phyloP scores from a whole-genome alignment of 2,113 vertebrate genomes.

The Corythornis cristatus region DNA sequence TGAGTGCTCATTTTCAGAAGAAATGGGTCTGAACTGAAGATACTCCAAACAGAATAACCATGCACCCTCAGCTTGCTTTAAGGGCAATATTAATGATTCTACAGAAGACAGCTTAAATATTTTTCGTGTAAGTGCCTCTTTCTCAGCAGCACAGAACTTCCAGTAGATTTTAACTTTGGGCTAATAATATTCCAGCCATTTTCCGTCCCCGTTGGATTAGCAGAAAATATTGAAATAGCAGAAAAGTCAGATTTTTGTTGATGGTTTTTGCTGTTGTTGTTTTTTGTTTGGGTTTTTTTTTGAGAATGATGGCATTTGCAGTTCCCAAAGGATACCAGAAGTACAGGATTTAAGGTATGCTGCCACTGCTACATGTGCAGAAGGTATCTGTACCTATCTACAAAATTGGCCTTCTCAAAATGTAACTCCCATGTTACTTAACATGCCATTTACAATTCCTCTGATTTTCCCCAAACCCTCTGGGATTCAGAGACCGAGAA shows the following conservation, averaged over 20 bases:
- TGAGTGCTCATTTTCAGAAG: background rate
- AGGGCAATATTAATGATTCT: background rate
- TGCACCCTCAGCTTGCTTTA: background rate
- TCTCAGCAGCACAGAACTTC: background rate
- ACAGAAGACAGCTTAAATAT: background rate
- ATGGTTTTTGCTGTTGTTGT: too few species aligned
- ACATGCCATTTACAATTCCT: rapidly evolving
- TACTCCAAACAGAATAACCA: background rate
- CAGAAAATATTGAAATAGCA: background rate
- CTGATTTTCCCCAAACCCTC: background rate
- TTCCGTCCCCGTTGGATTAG: background rate
- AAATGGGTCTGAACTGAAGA: background rate
- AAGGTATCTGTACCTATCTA: background rate
- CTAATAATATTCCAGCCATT: background rate
- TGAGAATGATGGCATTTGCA: background rate
- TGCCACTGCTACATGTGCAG: rapidly evolving
- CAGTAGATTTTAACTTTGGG: background rate
- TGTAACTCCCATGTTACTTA: background rate
- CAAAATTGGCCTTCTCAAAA: background rate
- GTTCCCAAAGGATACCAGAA: background rate
- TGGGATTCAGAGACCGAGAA: background rate
- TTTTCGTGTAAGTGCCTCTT: background rate
- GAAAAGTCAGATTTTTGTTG: background rate
- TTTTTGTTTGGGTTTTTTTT: background rate
- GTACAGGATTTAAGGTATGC: background rate